These are phyloP conservation scores for Ursus arctos DNA, from an alignment of 2,113 vertebrate genomes.

Conservation along the genomic window DNA sequence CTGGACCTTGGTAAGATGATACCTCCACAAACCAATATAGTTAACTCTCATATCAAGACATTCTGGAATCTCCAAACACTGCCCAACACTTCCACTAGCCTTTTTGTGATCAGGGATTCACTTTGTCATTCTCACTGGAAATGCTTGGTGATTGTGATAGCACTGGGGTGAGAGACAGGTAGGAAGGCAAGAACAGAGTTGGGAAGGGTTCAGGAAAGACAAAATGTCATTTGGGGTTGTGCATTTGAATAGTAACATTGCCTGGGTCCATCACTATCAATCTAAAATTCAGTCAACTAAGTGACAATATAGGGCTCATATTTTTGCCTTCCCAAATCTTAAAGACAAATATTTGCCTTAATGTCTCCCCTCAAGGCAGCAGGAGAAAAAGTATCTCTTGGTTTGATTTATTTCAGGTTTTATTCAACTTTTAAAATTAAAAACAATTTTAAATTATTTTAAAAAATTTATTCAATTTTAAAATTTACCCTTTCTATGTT, in stretches of 20 bases:
- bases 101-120: neutral
- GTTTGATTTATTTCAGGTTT: conserved; percentile 25
- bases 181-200: neutral
- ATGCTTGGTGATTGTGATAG: neutral
- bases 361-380: neutral
- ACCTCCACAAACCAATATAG: neutral
- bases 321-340: neutral
- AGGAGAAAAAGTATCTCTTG: neutral
- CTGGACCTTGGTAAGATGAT: neutral
- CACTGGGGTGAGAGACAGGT: neutral
- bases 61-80: neutral
- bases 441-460: neutral
- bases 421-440: conserved; percentile 31
- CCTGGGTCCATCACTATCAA: neutral
- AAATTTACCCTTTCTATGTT: conserved; percentile 40
- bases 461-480: neutral
- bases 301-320: neutral
- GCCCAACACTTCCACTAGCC: neutral
- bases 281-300: conserved; percentile 10
- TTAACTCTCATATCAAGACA: neutral
- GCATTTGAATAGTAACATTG: neutral
- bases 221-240: neutral
- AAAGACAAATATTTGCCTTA: neutral
- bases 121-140: neutral
- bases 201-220: neutral